Evolutionary conservation across 2,888 invertebrate genomes (phyloP), one percentile per base, ranked within the genome.

Genomic region (Brachycybe producta): DNA sequence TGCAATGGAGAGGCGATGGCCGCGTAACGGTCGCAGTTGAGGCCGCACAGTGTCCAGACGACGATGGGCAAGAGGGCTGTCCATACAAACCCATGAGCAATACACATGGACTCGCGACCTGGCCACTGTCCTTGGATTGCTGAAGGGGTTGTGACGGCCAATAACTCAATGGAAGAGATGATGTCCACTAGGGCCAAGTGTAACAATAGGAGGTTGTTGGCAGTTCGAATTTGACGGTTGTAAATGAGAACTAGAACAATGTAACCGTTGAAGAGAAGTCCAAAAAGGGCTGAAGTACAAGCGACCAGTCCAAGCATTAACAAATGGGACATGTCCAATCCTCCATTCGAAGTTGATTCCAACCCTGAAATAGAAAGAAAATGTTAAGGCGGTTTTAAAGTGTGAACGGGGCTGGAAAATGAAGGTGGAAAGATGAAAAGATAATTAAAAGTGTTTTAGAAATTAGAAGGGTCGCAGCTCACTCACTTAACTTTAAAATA

Each of bases 1-100:
- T 84, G 84, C 53, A 85, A 67, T 0, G 84, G 84, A 1, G 82
- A 79, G 0, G 83, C 79, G 47, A 85, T 84, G 38, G 84, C 84
- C 54, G 82, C 82, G 55, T 82, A 84, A 54, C 83, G 57, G 54
- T 63, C 63, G 51, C 58, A 59, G 62, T 84, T 84, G 54, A 84
- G 71, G 3, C 83, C 84, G 57, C 82, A 82, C 28, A 84, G 78
- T 2, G 83, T 84, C 84, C 84, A 84, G 56, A 82, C 69, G 36
- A 79, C 78, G 52, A 84, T 71, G 3, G 83, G 82, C 60, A 84
- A 80, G 41, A 84, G 71, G 3, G 82, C 73, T 24, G 70, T 66
- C 73, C 74, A 75, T 51, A 67, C 65, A 36, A 44, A 55, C 2
- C 57, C 58, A 24, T 54, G 54, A n/a, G 47, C 51, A 23, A 47